A percentile compares a stretch with the other conserved stretches of the same genome.
Conservation (phyloP, 2,113 vertebrate species). For the Cyphomyrus discorhynchus region DNA sequence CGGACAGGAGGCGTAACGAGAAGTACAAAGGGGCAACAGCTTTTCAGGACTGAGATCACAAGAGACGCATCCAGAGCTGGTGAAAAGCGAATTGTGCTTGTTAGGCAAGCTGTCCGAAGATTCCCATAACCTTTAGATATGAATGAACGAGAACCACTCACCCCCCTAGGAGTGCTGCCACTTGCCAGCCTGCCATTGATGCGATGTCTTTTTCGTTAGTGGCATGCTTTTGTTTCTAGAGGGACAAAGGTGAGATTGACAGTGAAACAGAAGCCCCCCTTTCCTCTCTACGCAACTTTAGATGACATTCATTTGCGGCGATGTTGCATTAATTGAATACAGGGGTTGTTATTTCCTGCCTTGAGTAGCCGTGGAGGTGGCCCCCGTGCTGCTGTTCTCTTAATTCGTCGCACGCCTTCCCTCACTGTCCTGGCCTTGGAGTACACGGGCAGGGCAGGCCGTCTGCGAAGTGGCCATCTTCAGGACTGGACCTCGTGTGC, state of each 20-base stretch:
- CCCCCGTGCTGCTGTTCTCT: neutral
- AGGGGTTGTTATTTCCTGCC: neutral
- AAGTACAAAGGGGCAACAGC: neutral
- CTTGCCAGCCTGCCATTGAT: neutral
- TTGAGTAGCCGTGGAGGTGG: neutral
- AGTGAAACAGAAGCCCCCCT: neutral
- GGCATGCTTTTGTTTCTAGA: neutral
- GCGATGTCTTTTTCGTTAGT: neutral
- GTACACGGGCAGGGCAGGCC: neutral
- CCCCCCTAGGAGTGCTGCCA: neutral
- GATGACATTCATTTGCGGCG: neutral
- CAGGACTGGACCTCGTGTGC: neutral
- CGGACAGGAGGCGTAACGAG: neutral
- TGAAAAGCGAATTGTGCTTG: neutral
- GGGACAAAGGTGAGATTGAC: conserved; percentile 12
- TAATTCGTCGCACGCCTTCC: neutral
- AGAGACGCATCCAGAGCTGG: neutral
- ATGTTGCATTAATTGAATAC: conserved; percentile 18
- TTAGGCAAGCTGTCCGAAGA: neutral
- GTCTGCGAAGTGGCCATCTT: neutral
- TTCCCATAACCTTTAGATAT: neutral
- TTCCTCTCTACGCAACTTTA: neutral
- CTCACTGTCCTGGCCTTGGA: neutral
- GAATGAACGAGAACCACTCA: neutral
- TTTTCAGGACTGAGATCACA: neutral